Base-by-base conservation (phyloP, 2,888 invertebrate genomes). In the Venusia cambrica region DNA sequence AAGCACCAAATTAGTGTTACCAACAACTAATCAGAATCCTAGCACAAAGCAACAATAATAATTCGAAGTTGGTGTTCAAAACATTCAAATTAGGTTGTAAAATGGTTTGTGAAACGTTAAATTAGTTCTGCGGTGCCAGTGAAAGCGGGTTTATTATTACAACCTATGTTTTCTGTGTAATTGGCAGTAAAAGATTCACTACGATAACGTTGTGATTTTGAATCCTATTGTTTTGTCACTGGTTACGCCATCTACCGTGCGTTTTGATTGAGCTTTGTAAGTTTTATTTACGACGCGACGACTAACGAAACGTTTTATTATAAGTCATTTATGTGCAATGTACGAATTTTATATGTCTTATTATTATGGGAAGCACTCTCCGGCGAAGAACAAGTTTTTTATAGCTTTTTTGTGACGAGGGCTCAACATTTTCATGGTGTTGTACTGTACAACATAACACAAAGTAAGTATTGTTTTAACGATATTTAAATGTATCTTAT, bases 231-330 rank as follows among this genome's bases (percentile, higher is more conserved):
- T 77, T 78, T 72, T 66, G 65, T 30, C 38, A 65, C 75, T 33
- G 42, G 59, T 65, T 45, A 58, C 76, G 80, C 79, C 79, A 81
- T 81, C 80, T 83, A 65, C 43, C 47, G 68, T 37, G 38, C 50
- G 52, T 17, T 22, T 35, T 25, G 6, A 7, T 28, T 19, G 17
- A 28, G 10, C 18, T 26, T 16, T 14, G 20, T 20, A 7, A n/a
- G 20, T 3, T 10, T 2, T 12, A 12, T 1, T 2, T 21, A n/a
- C 11, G 5, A 21, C 0, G 5, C n/a, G n/a, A n/a, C n/a, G n/a
- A n/a, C n/a, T n/a, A n/a, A n/a, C n/a, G n/a, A n/a, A n/a, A n/a
- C n/a, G n/a, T n/a, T n/a, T n/a, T n/a, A n/a, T n/a, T n/a, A n/a
- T n/a, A n/a, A n/a, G n/a, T n/a, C n/a, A n/a, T n/a, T n/a, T n/a